These are phyloP conservation scores for Arrhamphus sclerolepis DNA, from an alignment of 2,797 vertebrate genomes.

Conservation along the genomic window DNA sequence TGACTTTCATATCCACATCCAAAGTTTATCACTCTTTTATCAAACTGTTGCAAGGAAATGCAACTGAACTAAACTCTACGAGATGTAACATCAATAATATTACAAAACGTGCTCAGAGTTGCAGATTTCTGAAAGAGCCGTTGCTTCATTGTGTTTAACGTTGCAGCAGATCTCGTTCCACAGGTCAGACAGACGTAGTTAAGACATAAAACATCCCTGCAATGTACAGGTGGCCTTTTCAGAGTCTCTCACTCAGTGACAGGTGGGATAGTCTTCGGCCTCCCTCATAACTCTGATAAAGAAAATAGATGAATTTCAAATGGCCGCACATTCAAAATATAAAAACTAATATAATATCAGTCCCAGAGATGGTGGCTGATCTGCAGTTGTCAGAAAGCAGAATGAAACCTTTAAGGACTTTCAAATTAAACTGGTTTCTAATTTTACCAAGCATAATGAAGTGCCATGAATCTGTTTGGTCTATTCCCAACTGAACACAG, in stretches of 20 bases:
- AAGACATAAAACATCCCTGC: too few relatives aligned
- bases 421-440: slow-evolving; percentile 43
- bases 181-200: too few relatives aligned
- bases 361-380: neutral
- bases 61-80: too few relatives aligned
- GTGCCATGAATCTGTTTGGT: slow-evolving; percentile 33
- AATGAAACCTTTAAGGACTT: slow-evolving; percentile 26
- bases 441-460: slow-evolving; percentile 53
- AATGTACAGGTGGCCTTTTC: too few relatives aligned
- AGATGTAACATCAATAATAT: too few relatives aligned
- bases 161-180: too few relatives aligned
- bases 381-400: slow-evolving; percentile 21
- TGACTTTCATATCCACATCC: slow-evolving; percentile 1
- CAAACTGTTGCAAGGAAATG: neutral
- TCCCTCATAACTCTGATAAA: too few relatives aligned
- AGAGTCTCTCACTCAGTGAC: too few relatives aligned
- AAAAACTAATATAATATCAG: neutral
- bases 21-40: neutral
- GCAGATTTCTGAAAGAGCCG: neutral
- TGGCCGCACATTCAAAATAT: too few relatives aligned
- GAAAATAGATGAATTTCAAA: too few relatives aligned
- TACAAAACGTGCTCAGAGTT: neutral
- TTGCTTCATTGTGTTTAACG: neutral
- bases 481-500: slow-evolving; percentile 41
- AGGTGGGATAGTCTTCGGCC: too few relatives aligned